A percentile compares a stretch with the other conserved stretches of the same genome.
Evolutionary conservation across 2,888 invertebrate genomes (phyloP).

Genomic region (Mythimna loreyi): DNA sequence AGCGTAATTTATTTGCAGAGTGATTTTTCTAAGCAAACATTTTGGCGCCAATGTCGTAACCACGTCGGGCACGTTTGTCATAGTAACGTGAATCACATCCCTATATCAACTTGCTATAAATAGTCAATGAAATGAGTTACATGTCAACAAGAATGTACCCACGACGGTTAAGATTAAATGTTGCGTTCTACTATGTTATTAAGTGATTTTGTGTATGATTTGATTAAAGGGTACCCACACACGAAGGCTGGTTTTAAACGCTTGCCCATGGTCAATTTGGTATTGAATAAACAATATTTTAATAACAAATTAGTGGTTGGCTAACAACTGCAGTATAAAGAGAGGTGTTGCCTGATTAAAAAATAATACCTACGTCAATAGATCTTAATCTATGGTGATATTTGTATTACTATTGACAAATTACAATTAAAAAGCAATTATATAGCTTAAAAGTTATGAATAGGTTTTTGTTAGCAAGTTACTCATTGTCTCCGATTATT

Average conservation of each 20-base stretch:
- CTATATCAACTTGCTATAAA: constrained; percentile 47
- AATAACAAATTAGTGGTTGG: constrained; percentile 36
- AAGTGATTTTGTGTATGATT: constrained; percentile 51
- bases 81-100: constrained; percentile 51
- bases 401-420: constrained; percentile 17
- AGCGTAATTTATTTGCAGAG: constrained; percentile 3
- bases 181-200: constrained; percentile 51
- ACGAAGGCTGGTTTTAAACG: constrained; percentile 52
- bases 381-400: constrained; percentile 8
- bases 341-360: constrained; percentile 6
- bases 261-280: constrained; percentile 46
- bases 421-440: not conserved
- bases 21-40: constrained; percentile 15
- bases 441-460: not conserved
- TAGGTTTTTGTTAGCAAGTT: constrained; percentile 11
- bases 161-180: constrained; percentile 46
- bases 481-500: constrained; percentile 34
- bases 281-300: constrained; percentile 32
- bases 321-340: constrained; percentile 25
- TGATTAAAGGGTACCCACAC: constrained; percentile 45
- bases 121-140: constrained; percentile 46
- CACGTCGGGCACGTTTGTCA: constrained; percentile 28
- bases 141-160: constrained; percentile 43
- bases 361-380: constrained; percentile 8
- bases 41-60: constrained; percentile 50